Conservation (phyloP, 2,797 vertebrate genomes). For the Pseudomugil gertrudae region DNA sequence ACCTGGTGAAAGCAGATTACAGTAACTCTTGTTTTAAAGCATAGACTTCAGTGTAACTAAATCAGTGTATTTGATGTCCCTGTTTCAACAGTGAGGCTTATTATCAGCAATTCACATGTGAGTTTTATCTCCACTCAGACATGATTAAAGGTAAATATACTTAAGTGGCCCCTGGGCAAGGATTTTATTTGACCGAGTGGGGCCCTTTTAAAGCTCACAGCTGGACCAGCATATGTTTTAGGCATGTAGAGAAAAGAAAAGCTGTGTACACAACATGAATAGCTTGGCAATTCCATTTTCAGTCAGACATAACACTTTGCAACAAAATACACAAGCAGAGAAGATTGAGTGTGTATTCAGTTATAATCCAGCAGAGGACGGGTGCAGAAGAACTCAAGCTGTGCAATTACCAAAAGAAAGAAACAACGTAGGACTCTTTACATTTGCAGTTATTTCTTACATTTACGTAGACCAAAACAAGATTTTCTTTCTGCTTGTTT, state of each 20-base stretch:
- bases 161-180: conserved; percentile 59
- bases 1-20: conserved; percentile 29
- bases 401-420: conserved; percentile 71
- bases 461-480: conserved; percentile 55
- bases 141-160: conserved; percentile 77
- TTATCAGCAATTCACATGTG: conserved; percentile 64
- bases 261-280: conserved; percentile 60
- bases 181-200: conserved; percentile 59
- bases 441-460: conserved; percentile 69
- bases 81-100: conserved; percentile 33
- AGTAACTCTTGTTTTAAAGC: conserved; percentile 20
- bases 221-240: conserved; percentile 69
- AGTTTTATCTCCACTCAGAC: conserved; percentile 52
- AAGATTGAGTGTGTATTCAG: conserved; percentile 66
- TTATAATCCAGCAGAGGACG: conserved; percentile 53
- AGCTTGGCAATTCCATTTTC: conserved; percentile 70
- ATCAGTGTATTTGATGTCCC: conserved; percentile 31
- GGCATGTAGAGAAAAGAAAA: conserved; percentile 68
- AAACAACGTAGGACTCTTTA: conserved; percentile 58
- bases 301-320: conserved; percentile 68
- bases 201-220: conserved; percentile 50
- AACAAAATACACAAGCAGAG: conserved; percentile 58
- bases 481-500: conserved; percentile 58
- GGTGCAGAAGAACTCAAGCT: conserved; percentile 67
- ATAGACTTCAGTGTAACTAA: conserved; percentile 20